A percentile compares a stretch with the other conserved stretches of the same genome.
These are phyloP conservation scores for Shinisaurus crocodilurus DNA, from an alignment of 2,113 vertebrate species.

Conservation along the genomic window DNA sequence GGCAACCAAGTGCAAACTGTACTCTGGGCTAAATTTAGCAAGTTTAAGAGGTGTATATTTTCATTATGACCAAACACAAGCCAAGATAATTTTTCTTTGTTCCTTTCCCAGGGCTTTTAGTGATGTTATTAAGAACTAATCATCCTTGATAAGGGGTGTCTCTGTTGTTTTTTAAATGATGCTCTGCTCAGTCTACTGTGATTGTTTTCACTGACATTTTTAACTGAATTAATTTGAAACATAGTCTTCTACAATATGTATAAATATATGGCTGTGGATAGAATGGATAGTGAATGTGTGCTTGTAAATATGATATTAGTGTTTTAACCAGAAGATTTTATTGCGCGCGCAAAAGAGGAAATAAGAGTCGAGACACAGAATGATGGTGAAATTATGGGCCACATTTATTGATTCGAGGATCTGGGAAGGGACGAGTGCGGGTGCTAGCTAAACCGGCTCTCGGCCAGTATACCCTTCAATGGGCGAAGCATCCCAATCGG, in stretches of 20 bases:
- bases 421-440: too few relatives aligned
- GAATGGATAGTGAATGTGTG: background rate
- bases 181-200: background rate
- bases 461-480: too few relatives aligned
- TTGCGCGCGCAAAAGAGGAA: too few relatives aligned
- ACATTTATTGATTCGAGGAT: too few relatives aligned
- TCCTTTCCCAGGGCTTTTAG: background rate
- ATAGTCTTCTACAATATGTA: background rate
- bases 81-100: conserved; percentile 20
- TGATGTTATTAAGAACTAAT: conserved; percentile 41
- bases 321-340: conserved; percentile 17
- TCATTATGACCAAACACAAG: conserved; percentile 69
- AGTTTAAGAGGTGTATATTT: conserved; percentile 71
- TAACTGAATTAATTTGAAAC: conserved; percentile 32
- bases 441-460: too few relatives aligned
- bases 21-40: conserved; percentile 78
- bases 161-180: conserved; percentile 37
- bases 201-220: conserved; percentile 35
- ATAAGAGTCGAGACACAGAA: too few relatives aligned
- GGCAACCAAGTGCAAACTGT: conserved; percentile 76
- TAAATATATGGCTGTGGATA: background rate
- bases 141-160: conserved; percentile 23
- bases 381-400: too few relatives aligned
- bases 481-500: too few relatives aligned
- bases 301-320: background rate